Base-by-base conservation (phyloP, 2,113 vertebrate species). In the Prionailurus viverrinus region DNA sequence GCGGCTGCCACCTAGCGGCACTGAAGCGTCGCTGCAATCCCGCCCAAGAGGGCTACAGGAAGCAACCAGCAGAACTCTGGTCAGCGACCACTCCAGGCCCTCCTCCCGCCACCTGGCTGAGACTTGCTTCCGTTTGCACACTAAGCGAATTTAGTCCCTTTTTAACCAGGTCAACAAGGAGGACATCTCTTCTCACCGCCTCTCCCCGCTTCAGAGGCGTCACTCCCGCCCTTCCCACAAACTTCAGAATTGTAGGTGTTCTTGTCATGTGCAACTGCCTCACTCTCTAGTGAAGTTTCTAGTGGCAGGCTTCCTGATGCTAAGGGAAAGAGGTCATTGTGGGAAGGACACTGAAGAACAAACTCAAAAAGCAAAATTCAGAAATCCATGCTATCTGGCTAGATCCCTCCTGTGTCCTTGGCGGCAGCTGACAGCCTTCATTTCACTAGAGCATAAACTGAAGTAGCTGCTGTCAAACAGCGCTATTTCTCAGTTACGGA, bases 1-100 rank as follows among this genome's bases (percentile, higher is more conserved):
- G 74, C 82, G 93, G 79, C 94, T 94, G 89, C 97, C 98, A 98
- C 96, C 98, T 95, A 97, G 97, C 51, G 98, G 79, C 8, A 8
- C 1, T 7, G 10, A 23, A n/a, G 41, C 36, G 73, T 29, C 53
- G 0, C 76, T 95, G 81, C 90, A 92, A 53, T 61, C 53, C 82
- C 25, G 73, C 31, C 45, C 25, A 7, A 25, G 45, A 14, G 1
- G 18, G 10, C 36, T 19, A 14, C 14, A 15, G 6, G 41, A 14
- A 78, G 36, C 76, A 93, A 55, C 79, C 86, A 74, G 83, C 96
- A 96, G 97, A n/a, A 94, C 95, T 97, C 95, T 94, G 95, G 96
- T 94, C 97, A 97, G 97, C 96, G 94, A 92, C 95, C 86, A 91
- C 86, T 92, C 65, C 27, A 63, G 84, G 78, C 79, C 91, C 73